These are phyloP conservation scores for Drosophila mimetica DNA, from an alignment of 2,888 invertebrate genomes.

Conservation along the genomic window DNA sequence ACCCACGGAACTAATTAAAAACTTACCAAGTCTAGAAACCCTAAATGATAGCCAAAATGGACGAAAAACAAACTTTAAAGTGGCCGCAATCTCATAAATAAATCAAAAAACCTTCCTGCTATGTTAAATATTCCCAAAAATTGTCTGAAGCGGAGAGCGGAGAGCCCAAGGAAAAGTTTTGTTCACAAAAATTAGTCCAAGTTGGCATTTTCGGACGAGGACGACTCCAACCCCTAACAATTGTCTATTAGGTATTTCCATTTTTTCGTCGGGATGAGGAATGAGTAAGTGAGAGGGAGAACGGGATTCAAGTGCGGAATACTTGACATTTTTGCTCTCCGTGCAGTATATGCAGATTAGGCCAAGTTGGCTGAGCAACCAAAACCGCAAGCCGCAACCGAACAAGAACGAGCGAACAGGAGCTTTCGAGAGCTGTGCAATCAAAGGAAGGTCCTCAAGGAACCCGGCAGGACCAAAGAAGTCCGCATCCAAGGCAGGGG, in stretches of 20 bases:
- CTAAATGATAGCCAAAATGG: neutral
- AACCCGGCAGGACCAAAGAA: neutral
- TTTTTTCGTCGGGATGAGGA: neutral
- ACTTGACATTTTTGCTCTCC: constrained; percentile 27
- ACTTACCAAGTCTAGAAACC: neutral
- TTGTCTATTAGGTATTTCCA: neutral
- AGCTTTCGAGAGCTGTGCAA: constrained; percentile 49
- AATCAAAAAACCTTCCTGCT: neutral
- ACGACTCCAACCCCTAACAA: neutral
- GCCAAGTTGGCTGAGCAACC: constrained; percentile 19
- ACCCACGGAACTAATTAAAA: neutral
- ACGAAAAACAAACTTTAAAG: constrained; percentile 1
- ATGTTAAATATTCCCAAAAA: constrained; percentile 4
- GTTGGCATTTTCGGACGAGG: constrained; percentile 6
- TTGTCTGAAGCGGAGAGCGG: neutral
- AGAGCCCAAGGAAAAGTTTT: neutral
- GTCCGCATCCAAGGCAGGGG: neutral
- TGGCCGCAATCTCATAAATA: constrained; percentile 4
- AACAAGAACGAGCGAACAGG: constrained; percentile 33
- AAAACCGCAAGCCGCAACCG: constrained; percentile 17
- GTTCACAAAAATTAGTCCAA: constrained; percentile 8
- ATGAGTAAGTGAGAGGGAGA: neutral
- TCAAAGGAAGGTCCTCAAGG: constrained; percentile 26
- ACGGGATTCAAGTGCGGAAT: constrained; percentile 23
- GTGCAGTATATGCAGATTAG: constrained; percentile 39